Percentiles rank a stretch among this genome's conserved stretches.
phyloP scores from a whole-genome alignment of 2,888 invertebrate genomes.

The Dione juno region DNA sequence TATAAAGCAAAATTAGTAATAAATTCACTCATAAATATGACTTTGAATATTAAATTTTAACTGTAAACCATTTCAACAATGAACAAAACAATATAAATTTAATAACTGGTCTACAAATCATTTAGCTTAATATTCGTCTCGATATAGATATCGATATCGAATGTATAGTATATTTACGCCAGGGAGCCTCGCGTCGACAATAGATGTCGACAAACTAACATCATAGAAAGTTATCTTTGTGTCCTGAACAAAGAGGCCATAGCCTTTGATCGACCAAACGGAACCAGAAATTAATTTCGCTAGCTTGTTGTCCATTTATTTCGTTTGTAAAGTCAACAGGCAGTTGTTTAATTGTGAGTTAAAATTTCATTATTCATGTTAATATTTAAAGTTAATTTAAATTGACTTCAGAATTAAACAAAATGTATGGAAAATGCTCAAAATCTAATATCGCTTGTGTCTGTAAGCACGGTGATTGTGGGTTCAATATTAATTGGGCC shows the following conservation, averaged over 20 bases:
- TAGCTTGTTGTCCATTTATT: conserved; percentile 23
- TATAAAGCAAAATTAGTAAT: too few relatives aligned
- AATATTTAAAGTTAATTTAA: not conserved
- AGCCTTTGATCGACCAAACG: conserved; percentile 31
- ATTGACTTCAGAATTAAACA: not conserved
- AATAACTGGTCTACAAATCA: not conserved
- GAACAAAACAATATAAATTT: not conserved
- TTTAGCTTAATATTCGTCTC: not conserved
- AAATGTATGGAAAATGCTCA: too few relatives aligned
- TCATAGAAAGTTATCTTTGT: conserved; percentile 27
- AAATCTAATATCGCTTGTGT: too few relatives aligned
- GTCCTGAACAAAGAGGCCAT: conserved; percentile 16
- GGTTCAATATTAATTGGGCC: too few relatives aligned
- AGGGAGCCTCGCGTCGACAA: not conserved
- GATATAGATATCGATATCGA: too few relatives aligned
- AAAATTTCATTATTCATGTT: not conserved
- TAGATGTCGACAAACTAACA: conserved; percentile 27
- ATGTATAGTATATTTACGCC: not conserved
- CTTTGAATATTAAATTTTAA: not conserved
- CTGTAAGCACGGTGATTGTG: too few relatives aligned
- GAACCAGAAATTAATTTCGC: conserved; percentile 33
- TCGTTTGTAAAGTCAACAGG: conserved; percentile 2
- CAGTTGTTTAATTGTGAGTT: not conserved
- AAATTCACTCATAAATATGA: too few relatives aligned
- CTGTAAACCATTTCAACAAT: not conserved